Conservation (phyloP, 2,797 vertebrate genomes). For the Lemur catta region DNA sequence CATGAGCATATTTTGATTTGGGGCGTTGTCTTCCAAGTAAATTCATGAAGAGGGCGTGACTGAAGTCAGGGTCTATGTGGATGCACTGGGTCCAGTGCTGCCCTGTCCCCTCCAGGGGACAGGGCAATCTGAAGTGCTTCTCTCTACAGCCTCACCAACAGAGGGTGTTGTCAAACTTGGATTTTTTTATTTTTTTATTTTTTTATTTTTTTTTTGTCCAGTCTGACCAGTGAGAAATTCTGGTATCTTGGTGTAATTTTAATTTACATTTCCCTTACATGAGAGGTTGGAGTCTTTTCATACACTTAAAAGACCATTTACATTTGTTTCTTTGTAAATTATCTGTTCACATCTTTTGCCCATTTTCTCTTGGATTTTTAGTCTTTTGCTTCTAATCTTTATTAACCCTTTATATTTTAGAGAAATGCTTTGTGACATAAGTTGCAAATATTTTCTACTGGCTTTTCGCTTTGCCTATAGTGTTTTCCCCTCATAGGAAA, state of each 20-base stretch:
- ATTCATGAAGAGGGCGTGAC: neutral
- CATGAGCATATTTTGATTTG: neutral
- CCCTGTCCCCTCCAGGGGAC: neutral
- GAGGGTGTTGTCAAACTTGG: neutral
- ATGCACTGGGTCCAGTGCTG: neutral
- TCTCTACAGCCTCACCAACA: neutral
- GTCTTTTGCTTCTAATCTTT: neutral
- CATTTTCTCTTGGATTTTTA: neutral
- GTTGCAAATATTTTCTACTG: neutral
- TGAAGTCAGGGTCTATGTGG: neutral
- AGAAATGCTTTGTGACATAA: neutral
- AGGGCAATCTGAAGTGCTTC: neutral
- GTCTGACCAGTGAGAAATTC: neutral
- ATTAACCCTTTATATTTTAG: neutral
- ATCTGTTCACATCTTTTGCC: neutral
- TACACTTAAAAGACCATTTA: neutral
- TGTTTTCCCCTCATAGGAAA: neutral
- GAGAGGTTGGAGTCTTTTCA: neutral
- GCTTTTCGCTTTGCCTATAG: neutral
- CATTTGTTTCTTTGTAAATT: neutral
- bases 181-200: neutral
- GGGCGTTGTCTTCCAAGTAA: neutral
- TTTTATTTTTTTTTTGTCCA: neutral
- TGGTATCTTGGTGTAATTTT: neutral
- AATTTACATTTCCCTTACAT: neutral